Evolutionary conservation across 2,797 vertebrate species (phyloP).

Genomic region (Melanotaenia parkinsoni): DNA sequence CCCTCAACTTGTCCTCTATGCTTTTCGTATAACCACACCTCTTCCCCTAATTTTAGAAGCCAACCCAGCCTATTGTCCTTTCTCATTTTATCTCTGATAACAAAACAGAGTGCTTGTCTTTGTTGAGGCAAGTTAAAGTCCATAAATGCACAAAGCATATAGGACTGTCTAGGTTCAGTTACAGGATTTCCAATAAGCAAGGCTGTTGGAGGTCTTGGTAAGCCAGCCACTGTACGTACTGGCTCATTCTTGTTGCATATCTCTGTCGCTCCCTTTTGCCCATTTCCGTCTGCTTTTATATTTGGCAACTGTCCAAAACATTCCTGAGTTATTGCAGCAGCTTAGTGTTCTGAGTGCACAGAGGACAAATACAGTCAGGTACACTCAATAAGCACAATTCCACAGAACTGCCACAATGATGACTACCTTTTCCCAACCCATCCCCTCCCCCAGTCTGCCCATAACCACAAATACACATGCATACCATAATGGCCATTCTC

Average conservation of each 20-base stretch:
- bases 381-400: constrained; percentile 4
- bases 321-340: constrained; percentile 64
- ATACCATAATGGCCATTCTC: constrained; percentile 25
- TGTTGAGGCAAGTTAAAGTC: constrained; percentile 13
- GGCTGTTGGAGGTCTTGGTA: constrained; percentile 8
- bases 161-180: constrained; percentile 1
- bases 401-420: constrained; percentile 2
- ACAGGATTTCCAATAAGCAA: background rate
- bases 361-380: constrained; percentile 27
- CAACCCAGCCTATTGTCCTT: background rate
- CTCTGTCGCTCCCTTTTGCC: constrained; percentile 16
- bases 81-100: constrained; percentile 6
- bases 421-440: background rate
- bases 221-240: constrained; percentile 1
- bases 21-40: constrained; percentile 1
- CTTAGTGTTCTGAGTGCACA: constrained; percentile 5
- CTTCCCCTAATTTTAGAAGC: background rate
- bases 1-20: background rate
- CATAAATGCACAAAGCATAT: background rate
- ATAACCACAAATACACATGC: constrained; percentile 3
- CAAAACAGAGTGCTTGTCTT: constrained; percentile 3
- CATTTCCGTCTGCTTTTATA: constrained; percentile 50
- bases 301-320: constrained; percentile 62
- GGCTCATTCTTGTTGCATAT: constrained; percentile 48
- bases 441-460: background rate